These are phyloP conservation scores for Drosophila borealis DNA, from an alignment of 2,888 invertebrate species.

Conservation along the genomic window DNA sequence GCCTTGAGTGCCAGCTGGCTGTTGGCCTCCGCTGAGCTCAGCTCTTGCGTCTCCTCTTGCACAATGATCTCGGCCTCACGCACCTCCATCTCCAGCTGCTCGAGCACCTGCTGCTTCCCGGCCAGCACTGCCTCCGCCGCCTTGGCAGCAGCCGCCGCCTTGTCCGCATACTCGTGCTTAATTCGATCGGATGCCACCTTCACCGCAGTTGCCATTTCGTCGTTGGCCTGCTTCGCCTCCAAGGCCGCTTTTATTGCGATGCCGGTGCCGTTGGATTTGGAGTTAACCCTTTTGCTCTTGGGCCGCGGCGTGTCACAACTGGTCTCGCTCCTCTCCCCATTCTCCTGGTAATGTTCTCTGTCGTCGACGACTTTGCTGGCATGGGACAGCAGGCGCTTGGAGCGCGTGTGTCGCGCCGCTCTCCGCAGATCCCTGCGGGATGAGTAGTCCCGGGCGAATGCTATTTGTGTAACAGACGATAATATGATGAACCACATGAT, in stretches of 20 bases:
- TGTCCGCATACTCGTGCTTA: slow-evolving; percentile 89
- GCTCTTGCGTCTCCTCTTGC: slow-evolving; percentile 87
- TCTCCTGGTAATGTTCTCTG: neutral
- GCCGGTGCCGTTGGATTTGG: slow-evolving; percentile 85
- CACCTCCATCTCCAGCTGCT: slow-evolving; percentile 88
- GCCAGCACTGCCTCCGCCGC: slow-evolving; percentile 89
- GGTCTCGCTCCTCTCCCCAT: neutral
- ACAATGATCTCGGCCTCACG: slow-evolving; percentile 88
- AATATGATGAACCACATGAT: slow-evolving; percentile 48
- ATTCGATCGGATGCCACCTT: slow-evolving; percentile 89
- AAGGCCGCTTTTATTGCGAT: slow-evolving; percentile 90
- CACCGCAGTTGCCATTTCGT: slow-evolving; percentile 88
- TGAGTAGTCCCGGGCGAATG: slow-evolving; percentile 1
- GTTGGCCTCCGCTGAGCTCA: slow-evolving; percentile 87
- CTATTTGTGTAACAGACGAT: slow-evolving; percentile 15
- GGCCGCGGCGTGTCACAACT: neutral
- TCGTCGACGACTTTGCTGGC: neutral
- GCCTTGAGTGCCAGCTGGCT: slow-evolving; percentile 87
- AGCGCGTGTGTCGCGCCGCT: slow-evolving; percentile 4
- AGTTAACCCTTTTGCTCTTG: neutral
- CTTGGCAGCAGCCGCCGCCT: slow-evolving; percentile 89
- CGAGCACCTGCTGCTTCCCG: slow-evolving; percentile 88
- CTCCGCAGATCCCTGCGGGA: neutral
- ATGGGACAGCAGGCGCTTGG: slow-evolving; percentile 12
- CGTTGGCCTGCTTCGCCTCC: slow-evolving; percentile 85